Base-by-base conservation (phyloP, 2,888 invertebrate species). In the Auanema freiburgensis region DNA sequence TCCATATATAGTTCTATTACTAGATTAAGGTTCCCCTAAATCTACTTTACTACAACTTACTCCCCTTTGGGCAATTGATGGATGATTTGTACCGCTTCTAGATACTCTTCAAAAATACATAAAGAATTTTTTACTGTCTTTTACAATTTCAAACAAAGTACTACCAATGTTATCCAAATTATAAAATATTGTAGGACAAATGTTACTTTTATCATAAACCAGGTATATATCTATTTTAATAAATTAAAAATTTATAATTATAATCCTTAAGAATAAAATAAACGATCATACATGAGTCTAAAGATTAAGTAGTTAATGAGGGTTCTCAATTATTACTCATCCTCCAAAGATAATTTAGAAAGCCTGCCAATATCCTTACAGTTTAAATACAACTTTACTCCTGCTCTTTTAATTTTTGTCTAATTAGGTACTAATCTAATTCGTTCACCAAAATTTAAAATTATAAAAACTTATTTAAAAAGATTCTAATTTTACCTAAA, bases 21-120 rank as follows among this genome's bases (percentile, higher is more conserved):
- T 74, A 76, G 71, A 62, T 67, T 63, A 46, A 76, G 69, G 70
- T 76, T 76, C 76, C 77, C 72, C 70, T 76, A 75, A 70, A 70
- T 56, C 72, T 76, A 77, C 77, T 76, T 74, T 77, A 76, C 77
- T 77, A 77, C 77, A 76, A 77, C 77, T 77, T 77, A 77, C 75
- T 77, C 67, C 74, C 70, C 69, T 74, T 65, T 72, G 65, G 70
- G 74, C 69, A 77, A 72, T 76, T 76, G 76, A 76, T 75, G 76
- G 76, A 77, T 75, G 75, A 75, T 77, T 77, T 75, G 77, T 70
- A 77, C 75, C 75, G 79, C 33, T 65, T 63, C 52, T 55, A 62
- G 44, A 67, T 73, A 59, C 67, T 83, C 84, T 59, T 59, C 80
- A 59, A 76, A 78, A 59, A 64, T 55, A 73, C 52, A 70, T 78